Percentiles rank a stretch among this genome's conserved stretches.
These are phyloP conservation scores for Sebastes schlegelii DNA, from an alignment of 2,113 vertebrate species.

Conservation along the genomic window DNA sequence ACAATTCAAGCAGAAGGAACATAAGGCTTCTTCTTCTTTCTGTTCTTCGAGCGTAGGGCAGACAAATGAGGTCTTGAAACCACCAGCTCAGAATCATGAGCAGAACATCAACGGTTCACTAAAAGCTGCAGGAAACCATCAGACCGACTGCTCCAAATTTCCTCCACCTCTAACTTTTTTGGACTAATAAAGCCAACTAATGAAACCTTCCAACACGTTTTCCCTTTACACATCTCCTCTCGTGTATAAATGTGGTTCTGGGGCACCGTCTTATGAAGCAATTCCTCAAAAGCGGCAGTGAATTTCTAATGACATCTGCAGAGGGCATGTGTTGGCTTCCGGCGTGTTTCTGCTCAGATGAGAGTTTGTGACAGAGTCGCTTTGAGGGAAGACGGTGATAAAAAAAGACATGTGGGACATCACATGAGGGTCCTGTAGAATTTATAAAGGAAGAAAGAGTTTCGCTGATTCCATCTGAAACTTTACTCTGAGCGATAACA, in stretches of 20 bases:
- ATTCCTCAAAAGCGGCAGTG: conserved; percentile 53
- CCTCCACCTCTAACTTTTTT: background rate
- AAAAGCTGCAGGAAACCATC: background rate
- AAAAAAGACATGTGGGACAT: background rate
- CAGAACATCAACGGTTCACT: conserved; percentile 6
- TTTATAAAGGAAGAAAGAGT: background rate
- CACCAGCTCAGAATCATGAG: conserved; percentile 4
- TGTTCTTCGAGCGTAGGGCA: conserved; percentile 9
- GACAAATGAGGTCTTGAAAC: conserved; percentile 15
- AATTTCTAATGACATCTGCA: conserved; percentile 51
- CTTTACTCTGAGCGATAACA: background rate
- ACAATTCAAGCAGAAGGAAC: conserved; percentile 50
- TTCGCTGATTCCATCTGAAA: background rate
- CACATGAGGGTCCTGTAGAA: background rate
- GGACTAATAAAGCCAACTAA: background rate
- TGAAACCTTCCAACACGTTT: background rate
- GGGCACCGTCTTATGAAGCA: conserved; percentile 5
- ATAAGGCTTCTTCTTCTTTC: conserved; percentile 37
- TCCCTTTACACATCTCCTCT: background rate
- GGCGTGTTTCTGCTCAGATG: conserved; percentile 1
- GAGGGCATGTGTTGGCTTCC: conserved; percentile 40
- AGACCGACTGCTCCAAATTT: background rate
- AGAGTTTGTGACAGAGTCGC: conserved; percentile 18
- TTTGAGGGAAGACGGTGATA: conserved; percentile 2
- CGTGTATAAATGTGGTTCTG: background rate